A percentile compares a stretch with the other conserved stretches of the same genome.
These are phyloP conservation scores for Tinea semifulvella DNA, from an alignment of 2,888 invertebrate genomes.

Conservation along the genomic window DNA sequence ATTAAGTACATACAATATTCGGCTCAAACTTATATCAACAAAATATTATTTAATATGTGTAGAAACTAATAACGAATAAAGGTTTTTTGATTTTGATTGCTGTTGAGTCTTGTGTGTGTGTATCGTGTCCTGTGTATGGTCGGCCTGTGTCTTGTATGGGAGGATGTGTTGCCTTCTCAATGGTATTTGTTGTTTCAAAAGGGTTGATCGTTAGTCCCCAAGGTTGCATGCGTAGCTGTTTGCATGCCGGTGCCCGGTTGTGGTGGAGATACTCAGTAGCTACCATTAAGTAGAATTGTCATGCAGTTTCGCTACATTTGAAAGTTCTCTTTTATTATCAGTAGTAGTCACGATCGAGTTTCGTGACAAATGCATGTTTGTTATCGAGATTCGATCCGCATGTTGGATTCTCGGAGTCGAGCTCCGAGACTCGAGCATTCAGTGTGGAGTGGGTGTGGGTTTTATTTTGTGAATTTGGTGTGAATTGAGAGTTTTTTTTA, in stretches of 20 bases:
- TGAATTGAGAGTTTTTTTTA: not conserved
- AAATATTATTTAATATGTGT: too few species aligned
- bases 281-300: not conserved
- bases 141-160: too few species aligned
- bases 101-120: too few species aligned
- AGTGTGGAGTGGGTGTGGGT: conserved; percentile 31
- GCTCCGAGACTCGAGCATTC: conserved; percentile 21
- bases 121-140: too few species aligned
- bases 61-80: too few species aligned
- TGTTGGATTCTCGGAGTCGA: not conserved
- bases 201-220: conserved; percentile 56
- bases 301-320: conserved; percentile 2
- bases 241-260: too few species aligned
- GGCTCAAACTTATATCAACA: too few species aligned
- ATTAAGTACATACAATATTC: too few species aligned
- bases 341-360: not conserved
- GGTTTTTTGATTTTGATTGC: too few species aligned
- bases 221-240: conserved; percentile 1
- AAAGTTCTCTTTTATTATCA: conserved; percentile 7
- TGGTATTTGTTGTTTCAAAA: conserved; percentile 57
- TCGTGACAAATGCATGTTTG: conserved; percentile 10
- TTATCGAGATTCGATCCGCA: too few species aligned
- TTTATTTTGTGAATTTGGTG: not conserved
- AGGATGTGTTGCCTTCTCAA: conserved; percentile 35
- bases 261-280: too few species aligned